These are phyloP conservation scores for Ametastegia equiseti DNA, from an alignment of 2,888 invertebrate species.

Conservation along the genomic window DNA sequence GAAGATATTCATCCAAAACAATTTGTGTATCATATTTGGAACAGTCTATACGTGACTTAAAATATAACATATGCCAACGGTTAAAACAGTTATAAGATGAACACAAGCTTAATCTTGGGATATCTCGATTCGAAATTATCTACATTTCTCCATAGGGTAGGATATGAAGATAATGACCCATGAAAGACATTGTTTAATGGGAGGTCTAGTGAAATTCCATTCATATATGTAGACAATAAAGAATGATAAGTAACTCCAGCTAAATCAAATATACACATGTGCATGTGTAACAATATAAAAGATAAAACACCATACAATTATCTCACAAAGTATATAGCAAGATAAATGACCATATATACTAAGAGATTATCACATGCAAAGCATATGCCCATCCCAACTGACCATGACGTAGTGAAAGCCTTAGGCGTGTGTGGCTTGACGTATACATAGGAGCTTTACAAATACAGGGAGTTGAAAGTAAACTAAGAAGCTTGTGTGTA, in stretches of 20 bases:
- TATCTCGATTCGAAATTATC: slow-evolving; percentile 19
- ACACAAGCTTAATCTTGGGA: background rate
- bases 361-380: slow-evolving; percentile 1
- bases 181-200: background rate
- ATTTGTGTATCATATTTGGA: background rate
- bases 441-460: background rate
- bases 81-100: slow-evolving; percentile 18
- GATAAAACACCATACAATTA: background rate
- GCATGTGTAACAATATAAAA: background rate
- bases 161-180: background rate
- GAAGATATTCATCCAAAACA: background rate
- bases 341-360: slow-evolving; percentile 1
- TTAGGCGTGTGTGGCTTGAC: background rate
- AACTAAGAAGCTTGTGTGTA: slow-evolving; percentile 23
- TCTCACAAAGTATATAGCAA: background rate
- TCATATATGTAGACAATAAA: background rate
- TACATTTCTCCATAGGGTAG: background rate
- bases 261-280: background rate
- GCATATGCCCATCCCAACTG: slow-evolving; percentile 10
- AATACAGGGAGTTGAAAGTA: slow-evolving; percentile 22
- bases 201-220: background rate
- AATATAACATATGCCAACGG: background rate
- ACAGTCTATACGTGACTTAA: background rate
- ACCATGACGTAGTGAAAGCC: slow-evolving; percentile 4
- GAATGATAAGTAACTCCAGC: background rate